Evolutionary conservation across 2,888 invertebrate genomes (phyloP).

Genomic region (Hemicrepidius hirtus): DNA sequence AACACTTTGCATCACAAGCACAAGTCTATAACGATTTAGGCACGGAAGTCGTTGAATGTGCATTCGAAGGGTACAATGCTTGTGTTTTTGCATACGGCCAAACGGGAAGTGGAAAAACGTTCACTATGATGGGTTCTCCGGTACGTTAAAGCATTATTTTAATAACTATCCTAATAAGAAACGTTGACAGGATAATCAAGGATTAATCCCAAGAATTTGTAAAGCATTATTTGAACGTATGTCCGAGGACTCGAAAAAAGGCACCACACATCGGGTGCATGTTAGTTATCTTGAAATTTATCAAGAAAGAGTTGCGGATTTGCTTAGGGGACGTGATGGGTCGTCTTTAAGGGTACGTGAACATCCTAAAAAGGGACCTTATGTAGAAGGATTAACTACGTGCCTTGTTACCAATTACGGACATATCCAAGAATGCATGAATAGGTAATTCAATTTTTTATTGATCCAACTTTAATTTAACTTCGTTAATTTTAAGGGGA

Average conservation of each 20-base stretch:
- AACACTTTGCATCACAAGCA: conserved; percentile 87
- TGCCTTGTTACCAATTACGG: conserved; percentile 90
- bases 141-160: conserved; percentile 70
- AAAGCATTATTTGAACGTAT: conserved; percentile 88
- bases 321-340: conserved; percentile 73
- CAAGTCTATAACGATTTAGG: conserved; percentile 86
- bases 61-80: conserved; percentile 90
- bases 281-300: conserved; percentile 82
- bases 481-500: conserved; percentile 76
- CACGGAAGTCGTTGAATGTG: conserved; percentile 86
- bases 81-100: conserved; percentile 95
- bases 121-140: conserved; percentile 92
- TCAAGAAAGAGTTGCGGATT: conserved; percentile 82
- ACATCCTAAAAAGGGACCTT: conserved; percentile 85
- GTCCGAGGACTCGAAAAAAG: conserved; percentile 86
- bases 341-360: conserved; percentile 79
- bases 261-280: conserved; percentile 89
- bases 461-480: neutral
- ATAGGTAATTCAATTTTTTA: conserved; percentile 58
- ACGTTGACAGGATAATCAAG: conserved; percentile 80
- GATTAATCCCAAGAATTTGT: conserved; percentile 90
- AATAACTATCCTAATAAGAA: neutral
- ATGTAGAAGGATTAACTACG: conserved; percentile 90
- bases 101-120: conserved; percentile 93
- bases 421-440: conserved; percentile 84